These are phyloP conservation scores for Ptychoptera contaminata DNA, from an alignment of 2,888 invertebrate species.

Conservation along the genomic window DNA sequence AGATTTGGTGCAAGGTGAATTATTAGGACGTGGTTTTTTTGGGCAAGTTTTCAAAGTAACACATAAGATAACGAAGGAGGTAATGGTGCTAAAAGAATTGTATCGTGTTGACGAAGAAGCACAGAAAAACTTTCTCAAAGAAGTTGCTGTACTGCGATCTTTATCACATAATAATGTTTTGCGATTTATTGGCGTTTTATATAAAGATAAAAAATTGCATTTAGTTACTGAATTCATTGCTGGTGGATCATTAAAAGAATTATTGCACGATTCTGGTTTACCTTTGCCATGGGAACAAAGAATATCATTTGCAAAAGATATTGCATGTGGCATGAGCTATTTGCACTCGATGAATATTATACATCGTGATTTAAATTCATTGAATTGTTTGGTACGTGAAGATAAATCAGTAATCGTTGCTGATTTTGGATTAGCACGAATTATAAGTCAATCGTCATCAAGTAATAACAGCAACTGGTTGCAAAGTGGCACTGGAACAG, in stretches of 20 bases:
- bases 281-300: conserved; percentile 65
- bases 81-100: conserved; percentile 90
- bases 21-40: conserved; percentile 86
- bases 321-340: conserved; percentile 86
- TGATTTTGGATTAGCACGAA: conserved; percentile 84
- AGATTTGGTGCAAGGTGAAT: conserved; percentile 75
- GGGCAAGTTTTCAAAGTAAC: conserved; percentile 87
- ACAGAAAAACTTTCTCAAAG: conserved; percentile 85
- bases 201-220: conserved; percentile 81
- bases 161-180: conserved; percentile 81
- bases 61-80: conserved; percentile 76
- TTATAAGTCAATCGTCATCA: conserved; percentile 38
- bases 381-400: conserved; percentile 84
- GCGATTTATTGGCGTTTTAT: conserved; percentile 81
- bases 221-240: conserved; percentile 86
- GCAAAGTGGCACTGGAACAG: conserved; percentile 29
- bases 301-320: conserved; percentile 76
- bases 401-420: conserved; percentile 88
- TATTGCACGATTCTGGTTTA: conserved; percentile 57
- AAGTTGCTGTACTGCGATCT: conserved; percentile 83
- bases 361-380: conserved; percentile 87
- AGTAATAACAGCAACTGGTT: conserved; percentile 27
- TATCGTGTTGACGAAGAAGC: conserved; percentile 89
- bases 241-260: conserved; percentile 76
- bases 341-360: conserved; percentile 89